Conservation (phyloP, 2,797 vertebrate genomes). For the Zenarchopterus dispar region DNA sequence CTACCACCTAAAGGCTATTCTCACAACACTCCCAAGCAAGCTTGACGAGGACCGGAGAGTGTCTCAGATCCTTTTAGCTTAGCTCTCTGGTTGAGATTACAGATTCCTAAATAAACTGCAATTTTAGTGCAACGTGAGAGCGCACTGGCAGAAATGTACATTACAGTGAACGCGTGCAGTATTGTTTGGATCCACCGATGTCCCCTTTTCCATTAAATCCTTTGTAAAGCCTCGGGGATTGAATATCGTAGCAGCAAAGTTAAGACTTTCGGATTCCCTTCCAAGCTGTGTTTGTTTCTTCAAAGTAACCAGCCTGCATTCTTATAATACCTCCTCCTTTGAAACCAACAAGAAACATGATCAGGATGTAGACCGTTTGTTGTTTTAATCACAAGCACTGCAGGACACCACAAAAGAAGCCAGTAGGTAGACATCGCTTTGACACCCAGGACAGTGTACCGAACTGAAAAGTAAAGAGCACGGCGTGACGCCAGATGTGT, state of each 20-base stretch:
- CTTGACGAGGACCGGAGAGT: slow-evolving; percentile 14
- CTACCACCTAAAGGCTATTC: slow-evolving; percentile 12
- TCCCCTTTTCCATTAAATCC: slow-evolving; percentile 28
- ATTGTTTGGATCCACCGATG: slow-evolving; percentile 33
- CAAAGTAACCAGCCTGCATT: slow-evolving; percentile 31
- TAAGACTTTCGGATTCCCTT: slow-evolving; percentile 43
- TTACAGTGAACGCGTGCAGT: slow-evolving; percentile 30
- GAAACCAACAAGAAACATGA: slow-evolving; percentile 44
- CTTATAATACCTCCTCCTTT: slow-evolving; percentile 31
- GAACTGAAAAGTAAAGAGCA: slow-evolving; percentile 47
- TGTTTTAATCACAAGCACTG: slow-evolving; percentile 49
- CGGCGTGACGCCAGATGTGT: slow-evolving; percentile 60
- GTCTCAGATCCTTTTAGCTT: slow-evolving; percentile 42
- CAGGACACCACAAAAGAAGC: slow-evolving; percentile 45
- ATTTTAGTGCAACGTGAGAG: slow-evolving; percentile 2
- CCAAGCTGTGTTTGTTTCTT: slow-evolving; percentile 40
- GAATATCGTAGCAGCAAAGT: slow-evolving; percentile 64
- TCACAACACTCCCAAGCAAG: slow-evolving; percentile 16
- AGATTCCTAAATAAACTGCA: slow-evolving; percentile 13
- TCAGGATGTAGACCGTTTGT: slow-evolving; percentile 52
- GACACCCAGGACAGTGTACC: slow-evolving; percentile 45
- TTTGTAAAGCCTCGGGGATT: slow-evolving; percentile 55
- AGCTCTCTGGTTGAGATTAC: slow-evolving; percentile 6
- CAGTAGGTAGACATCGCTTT: slow-evolving; percentile 55
- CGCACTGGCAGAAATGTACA: slow-evolving; percentile 27